These are phyloP conservation scores for Seira ritae DNA, from an alignment of 2,888 invertebrate genomes.

Conservation along the genomic window DNA sequence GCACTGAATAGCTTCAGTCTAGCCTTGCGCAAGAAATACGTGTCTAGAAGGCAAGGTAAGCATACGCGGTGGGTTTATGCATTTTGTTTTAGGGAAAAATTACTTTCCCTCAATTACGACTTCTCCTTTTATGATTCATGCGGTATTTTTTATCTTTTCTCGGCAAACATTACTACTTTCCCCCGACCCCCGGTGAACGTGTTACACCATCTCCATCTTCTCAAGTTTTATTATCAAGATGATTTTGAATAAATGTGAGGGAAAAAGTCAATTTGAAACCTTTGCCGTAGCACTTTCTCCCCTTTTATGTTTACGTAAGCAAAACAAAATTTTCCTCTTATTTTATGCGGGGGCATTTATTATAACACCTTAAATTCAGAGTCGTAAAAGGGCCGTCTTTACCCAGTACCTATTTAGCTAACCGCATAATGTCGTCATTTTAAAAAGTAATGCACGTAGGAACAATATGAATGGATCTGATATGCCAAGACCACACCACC, in stretches of 20 bases:
- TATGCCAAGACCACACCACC: slow-evolving; percentile 4
- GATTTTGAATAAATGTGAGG: slow-evolving; percentile 1
- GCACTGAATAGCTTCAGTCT: not conserved
- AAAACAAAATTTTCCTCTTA: not conserved
- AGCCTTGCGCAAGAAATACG: too few species aligned
- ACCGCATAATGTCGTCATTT: not conserved
- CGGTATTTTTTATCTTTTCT: not conserved
- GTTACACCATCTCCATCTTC: not conserved
- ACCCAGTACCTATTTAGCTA: not conserved
- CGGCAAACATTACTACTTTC: not conserved
- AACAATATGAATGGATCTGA: not conserved
- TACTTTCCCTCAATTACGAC: slow-evolving; percentile 7
- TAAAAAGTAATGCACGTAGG: not conserved
- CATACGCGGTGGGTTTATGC: not conserved
- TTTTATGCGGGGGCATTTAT: not conserved
- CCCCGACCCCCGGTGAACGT: not conserved
- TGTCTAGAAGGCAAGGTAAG: not conserved
- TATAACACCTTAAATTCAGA: not conserved
- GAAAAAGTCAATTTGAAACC: not conserved
- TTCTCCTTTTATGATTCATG: not conserved
- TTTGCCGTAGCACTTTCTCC: not conserved
- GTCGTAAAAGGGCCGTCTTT: not conserved
- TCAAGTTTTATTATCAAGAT: not conserved
- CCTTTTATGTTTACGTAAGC: not conserved
- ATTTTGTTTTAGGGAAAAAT: not conserved